Conservation (phyloP, 2,113 vertebrate species). For the Phalacrocorax brasilianus region DNA sequence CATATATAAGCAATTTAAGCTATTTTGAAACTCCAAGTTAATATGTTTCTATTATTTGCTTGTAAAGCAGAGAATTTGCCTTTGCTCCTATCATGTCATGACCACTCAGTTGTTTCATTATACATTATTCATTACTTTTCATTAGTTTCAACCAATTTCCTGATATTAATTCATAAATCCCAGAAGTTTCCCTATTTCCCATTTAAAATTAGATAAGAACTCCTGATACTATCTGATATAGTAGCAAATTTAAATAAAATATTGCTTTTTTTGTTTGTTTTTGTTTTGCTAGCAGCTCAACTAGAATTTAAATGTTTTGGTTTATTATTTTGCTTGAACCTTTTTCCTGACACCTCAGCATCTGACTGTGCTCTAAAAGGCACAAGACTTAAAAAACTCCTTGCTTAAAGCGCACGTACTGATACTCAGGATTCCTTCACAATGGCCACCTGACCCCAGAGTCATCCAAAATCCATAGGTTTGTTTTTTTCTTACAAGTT, state of each 20-base stretch:
- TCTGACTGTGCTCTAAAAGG: neutral
- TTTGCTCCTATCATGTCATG: neutral
- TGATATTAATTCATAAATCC: slow-evolving; percentile 46
- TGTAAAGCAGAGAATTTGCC: neutral
- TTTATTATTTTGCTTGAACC: neutral
- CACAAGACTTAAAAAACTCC: neutral
- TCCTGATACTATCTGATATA: neutral
- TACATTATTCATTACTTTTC: slow-evolving; percentile 55
- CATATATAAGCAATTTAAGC: neutral
- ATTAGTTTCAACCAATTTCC: slow-evolving; percentile 50
- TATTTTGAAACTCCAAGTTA: neutral
- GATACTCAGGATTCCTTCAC: neutral
- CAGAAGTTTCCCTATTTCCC: neutral
- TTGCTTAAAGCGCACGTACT: neutral
- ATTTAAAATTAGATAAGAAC: slow-evolving; percentile 25
- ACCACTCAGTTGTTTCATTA: slow-evolving; percentile 23
- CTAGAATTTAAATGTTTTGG: neutral
- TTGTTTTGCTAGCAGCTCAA: neutral
- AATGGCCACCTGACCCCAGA: neutral
- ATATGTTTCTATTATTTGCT: neutral
- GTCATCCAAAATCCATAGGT: neutral
- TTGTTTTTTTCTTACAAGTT: slow-evolving; percentile 29
- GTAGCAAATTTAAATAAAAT: slow-evolving; percentile 37
- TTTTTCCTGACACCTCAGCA: neutral
- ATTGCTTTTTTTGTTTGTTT: neutral